Conservation (phyloP, 2,888 invertebrate species). For the Lamellibrachia columna region DNA sequence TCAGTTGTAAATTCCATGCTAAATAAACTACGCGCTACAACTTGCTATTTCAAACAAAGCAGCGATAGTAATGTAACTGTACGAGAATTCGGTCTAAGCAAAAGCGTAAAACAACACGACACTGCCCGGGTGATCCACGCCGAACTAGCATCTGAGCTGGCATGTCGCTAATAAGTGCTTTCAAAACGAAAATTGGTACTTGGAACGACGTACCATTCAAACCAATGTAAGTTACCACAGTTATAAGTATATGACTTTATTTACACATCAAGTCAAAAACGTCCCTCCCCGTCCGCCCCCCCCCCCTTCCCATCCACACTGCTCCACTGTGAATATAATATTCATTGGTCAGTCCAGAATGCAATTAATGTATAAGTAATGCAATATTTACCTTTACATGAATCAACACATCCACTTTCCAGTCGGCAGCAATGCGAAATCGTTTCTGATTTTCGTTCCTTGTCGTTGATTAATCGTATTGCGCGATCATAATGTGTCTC, state of each 20-base stretch:
- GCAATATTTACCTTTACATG: background rate
- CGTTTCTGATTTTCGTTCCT: constrained; percentile 1
- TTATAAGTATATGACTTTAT: too few species aligned
- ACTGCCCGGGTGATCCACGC: too few species aligned
- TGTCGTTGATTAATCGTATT: constrained; percentile 11
- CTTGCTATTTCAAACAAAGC: background rate
- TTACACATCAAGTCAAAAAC: too few species aligned
- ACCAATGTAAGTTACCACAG: too few species aligned
- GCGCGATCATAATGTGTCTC: background rate
- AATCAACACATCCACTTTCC: background rate
- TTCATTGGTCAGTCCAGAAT: background rate
- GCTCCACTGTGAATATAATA: background rate
- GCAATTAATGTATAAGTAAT: background rate
- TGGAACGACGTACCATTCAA: too few species aligned
- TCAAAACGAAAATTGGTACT: too few species aligned
- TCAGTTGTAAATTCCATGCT: background rate
- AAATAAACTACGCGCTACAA: background rate
- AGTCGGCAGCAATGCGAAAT: background rate
- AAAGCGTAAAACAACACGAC: background rate
- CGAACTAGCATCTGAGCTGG: too few species aligned
- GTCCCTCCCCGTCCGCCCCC: background rate
- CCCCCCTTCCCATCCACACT: background rate
- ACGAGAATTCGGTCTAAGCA: background rate
- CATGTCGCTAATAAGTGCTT: too few species aligned
- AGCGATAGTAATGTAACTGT: background rate